Evolutionary conservation across 1,140 invertebrate species (phyloP), one percentile per base, ranked within the genome.

Genomic region (Hycleus cichorii): DNA sequence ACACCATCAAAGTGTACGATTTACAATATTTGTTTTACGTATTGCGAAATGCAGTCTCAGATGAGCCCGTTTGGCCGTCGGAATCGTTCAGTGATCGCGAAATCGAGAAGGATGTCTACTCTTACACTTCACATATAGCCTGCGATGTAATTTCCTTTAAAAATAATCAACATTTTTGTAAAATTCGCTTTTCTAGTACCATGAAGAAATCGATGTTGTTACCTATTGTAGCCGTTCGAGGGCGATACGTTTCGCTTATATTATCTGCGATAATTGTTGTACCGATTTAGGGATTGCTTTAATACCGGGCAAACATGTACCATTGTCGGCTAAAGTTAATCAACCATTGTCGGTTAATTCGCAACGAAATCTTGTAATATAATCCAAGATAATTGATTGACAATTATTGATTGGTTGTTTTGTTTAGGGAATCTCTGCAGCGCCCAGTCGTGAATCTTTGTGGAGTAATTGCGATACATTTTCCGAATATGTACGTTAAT

Each of bases 211-310:
- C 0, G 78, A 80, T 27, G 72, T 69, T n/a, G 26, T 68, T 0
- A 44, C 71, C 3, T 69, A 75, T 45, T 85, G 83, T 60, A 81
- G 78, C 40, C 62, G 70, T 40, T 78, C 81, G 0, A 71, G 76
- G 2, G 74, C 76, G 0, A 76, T 76, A 32, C 74, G 82, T 45
- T 81, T 79, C 77, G 76, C 74, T 2, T 84, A 72, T 68, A 77
- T 75, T 1, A 64, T 84, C 4, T 78, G 80, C 27, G 80, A 82
- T 62, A 68, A 70, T 48, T 80, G 78, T 59, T 83, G 81, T 58
- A 58, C 71, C 1, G 55, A 71, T 5, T 60, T 80, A 8, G 71
- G 67, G 26, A 70, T 84, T 4, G 26, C 66, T 0, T 51, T 77
- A 40, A 55, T 69, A 0, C 69, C 75, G 7, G 81, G 79, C 1